phyloP scores from a whole-genome alignment of 2,797 vertebrate species.

The Hydrolagus colliei region DNA sequence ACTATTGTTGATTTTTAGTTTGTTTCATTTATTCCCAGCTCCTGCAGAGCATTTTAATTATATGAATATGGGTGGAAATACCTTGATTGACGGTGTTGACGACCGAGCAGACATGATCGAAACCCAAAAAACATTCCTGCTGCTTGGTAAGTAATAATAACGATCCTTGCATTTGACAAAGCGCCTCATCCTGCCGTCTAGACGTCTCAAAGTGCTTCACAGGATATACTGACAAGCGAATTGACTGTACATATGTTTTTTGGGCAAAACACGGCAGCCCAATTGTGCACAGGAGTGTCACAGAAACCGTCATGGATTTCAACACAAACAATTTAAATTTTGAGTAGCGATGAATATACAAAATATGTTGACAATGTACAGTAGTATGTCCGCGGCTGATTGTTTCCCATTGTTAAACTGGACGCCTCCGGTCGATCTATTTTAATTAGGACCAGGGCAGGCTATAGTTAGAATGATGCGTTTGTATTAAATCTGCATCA shows the following conservation, averaged over 20 bases:
- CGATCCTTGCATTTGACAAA: no score
- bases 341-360: no score
- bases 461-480: background rate
- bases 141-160: constrained; percentile 65
- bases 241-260: no score
- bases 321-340: no score
- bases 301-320: no score
- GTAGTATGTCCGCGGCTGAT: no score
- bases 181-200: no score
- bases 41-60: constrained; percentile 81
- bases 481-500: background rate
- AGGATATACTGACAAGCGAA: no score
- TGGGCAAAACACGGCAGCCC: no score
- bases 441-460: background rate
- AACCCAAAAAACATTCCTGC: constrained; percentile 75
- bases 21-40: constrained; percentile 50
- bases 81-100: constrained; percentile 74
- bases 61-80: constrained; percentile 73
- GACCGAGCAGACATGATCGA: constrained; percentile 78
- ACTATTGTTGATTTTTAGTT: background rate
- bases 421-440: background rate
- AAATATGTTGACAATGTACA: no score
- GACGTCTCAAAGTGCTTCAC: no score
- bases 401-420: background rate
- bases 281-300: no score